Evolutionary conservation across 1,140 invertebrate genomes (phyloP).

Genomic region (Eupristina koningsbergeri): DNA sequence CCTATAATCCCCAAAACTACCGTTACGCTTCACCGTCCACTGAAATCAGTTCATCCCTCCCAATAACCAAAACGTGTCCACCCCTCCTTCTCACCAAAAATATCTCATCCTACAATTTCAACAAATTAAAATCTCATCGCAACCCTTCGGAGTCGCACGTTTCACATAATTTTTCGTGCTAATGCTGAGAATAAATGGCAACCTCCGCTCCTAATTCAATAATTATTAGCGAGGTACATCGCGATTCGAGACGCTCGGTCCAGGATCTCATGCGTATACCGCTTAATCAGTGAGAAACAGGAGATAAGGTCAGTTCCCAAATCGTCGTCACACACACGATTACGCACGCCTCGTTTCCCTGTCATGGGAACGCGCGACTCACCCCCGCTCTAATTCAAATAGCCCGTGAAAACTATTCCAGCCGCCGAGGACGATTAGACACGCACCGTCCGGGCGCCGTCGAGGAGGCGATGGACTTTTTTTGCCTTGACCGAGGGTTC

Average conservation of each 20-base stretch:
- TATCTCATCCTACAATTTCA: background rate
- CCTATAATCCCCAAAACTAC: background rate
- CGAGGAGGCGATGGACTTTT: background rate
- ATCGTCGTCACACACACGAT: slow-evolving; percentile 65
- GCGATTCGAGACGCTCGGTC: background rate
- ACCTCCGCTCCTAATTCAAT: slow-evolving; percentile 14
- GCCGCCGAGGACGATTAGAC: slow-evolving; percentile 59
- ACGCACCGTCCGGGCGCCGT: slow-evolving; percentile 45
- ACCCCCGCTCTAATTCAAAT: slow-evolving; percentile 68
- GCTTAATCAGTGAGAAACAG: slow-evolving; percentile 48
- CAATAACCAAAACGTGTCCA: too few species aligned
- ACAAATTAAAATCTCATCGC: background rate
- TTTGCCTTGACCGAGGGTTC: background rate
- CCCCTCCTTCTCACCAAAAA: background rate
- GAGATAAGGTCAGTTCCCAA: slow-evolving; percentile 61
- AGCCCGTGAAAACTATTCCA: slow-evolving; percentile 70
- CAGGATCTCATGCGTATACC: background rate
- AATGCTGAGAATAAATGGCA: background rate
- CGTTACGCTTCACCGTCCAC: too few species aligned
- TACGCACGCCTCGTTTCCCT: slow-evolving; percentile 66
- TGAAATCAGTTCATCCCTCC: too few species aligned
- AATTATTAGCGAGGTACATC: background rate
- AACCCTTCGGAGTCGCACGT: background rate
- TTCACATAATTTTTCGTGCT: background rate
- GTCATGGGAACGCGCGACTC: slow-evolving; percentile 69